phyloP scores from a whole-genome alignment of 2,113 vertebrate genomes.

The Campylomormyrus numenius region DNA sequence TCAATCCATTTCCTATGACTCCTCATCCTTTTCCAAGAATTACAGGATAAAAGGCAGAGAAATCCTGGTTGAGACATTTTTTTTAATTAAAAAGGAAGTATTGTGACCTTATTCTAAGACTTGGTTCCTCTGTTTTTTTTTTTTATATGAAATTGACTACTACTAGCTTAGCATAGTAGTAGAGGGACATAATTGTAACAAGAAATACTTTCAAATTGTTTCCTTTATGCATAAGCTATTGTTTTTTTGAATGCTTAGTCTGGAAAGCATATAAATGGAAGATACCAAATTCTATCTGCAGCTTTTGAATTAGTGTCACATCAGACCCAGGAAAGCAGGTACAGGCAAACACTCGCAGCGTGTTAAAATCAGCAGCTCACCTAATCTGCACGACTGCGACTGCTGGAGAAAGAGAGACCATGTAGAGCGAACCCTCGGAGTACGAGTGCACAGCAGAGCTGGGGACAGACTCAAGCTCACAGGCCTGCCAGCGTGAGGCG shows the following conservation, averaged over 20 bases:
- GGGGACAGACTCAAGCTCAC: background rate
- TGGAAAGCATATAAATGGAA: background rate
- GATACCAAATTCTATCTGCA: background rate
- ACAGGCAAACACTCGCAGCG: background rate
- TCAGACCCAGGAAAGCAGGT: background rate
- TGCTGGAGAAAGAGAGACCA: background rate
- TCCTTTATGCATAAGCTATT: background rate
- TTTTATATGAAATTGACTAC: background rate
- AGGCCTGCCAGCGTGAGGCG: background rate
- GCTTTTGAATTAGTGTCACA: background rate
- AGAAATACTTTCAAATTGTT: background rate
- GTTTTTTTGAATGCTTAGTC: background rate
- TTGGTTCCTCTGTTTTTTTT: background rate
- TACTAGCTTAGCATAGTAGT: background rate
- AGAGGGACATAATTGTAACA: background rate
- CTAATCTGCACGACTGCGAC: background rate
- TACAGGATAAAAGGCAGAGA: background rate
- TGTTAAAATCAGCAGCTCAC: background rate
- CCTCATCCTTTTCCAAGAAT: no score
- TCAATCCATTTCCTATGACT: background rate
- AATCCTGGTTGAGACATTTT: background rate
- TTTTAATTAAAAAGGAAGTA: background rate
- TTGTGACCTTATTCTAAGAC: background rate
- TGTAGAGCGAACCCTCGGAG: background rate
- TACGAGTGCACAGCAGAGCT: background rate